A percentile compares a stretch with the other conserved stretches of the same genome.
These are phyloP conservation scores for Lasioglossum baleicum DNA, from an alignment of 1,140 invertebrate genomes.

Conservation along the genomic window DNA sequence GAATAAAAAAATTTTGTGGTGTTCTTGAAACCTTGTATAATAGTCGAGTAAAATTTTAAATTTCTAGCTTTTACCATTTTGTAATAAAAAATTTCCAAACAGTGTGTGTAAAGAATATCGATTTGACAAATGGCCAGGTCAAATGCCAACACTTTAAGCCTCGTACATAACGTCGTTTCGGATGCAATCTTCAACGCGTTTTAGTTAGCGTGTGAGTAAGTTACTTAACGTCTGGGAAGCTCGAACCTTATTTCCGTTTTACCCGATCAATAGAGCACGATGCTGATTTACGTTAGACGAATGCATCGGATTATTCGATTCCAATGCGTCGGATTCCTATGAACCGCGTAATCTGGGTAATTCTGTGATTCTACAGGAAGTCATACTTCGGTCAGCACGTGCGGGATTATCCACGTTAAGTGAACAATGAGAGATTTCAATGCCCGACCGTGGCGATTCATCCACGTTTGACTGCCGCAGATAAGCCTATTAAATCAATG, in stretches of 20 bases:
- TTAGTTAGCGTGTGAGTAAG: no score
- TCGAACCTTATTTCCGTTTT: conserved; percentile 6
- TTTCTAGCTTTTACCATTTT: no score
- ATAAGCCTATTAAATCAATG: background rate
- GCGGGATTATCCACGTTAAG: background rate
- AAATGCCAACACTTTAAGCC: no score
- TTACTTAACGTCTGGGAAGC: no score
- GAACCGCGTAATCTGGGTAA: conserved; percentile 21
- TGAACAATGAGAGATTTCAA: no score
- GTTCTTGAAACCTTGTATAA: no score
- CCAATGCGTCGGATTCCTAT: background rate
- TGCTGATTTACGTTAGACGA: background rate
- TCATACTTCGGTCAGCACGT: background rate
- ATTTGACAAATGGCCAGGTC: no score
- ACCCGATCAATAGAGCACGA: background rate
- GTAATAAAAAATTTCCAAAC: no score
- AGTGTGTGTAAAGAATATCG: no score
- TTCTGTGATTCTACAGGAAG: conserved; percentile 6
- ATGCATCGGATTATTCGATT: conserved; percentile 13
- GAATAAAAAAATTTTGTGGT: no score
- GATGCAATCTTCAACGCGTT: background rate
- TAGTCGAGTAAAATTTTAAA: no score
- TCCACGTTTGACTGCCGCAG: background rate
- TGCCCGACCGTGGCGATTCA: background rate
- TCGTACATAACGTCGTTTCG: background rate